These are phyloP conservation scores for Daphoenositta chrysoptera DNA, from an alignment of 2,113 vertebrate species.

Conservation along the genomic window DNA sequence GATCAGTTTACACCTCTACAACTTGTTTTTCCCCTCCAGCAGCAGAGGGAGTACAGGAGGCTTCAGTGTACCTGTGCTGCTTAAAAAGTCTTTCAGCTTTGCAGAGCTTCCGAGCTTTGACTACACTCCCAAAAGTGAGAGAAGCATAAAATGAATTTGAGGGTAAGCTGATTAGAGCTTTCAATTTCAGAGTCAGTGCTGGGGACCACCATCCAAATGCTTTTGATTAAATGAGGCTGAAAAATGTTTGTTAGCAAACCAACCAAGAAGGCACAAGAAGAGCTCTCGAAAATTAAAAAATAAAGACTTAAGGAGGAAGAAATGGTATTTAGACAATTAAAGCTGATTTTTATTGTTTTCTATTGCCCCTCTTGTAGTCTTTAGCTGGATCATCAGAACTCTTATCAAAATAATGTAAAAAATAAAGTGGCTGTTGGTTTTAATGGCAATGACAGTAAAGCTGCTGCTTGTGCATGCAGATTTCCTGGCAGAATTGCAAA, in stretches of 20 bases:
- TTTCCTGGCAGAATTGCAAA: not conserved
- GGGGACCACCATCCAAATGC: not conserved
- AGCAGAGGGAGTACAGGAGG: not conserved
- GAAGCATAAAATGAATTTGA: not conserved
- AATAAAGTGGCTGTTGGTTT: not conserved
- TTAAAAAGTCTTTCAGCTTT: not conserved
- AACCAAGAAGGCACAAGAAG: not conserved
- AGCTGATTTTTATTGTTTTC: not conserved
- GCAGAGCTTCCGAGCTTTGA: not conserved
- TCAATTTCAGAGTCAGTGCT: not conserved
- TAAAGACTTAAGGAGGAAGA: not conserved
- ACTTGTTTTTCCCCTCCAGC: not conserved
- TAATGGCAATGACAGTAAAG: not conserved
- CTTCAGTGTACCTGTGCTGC: not conserved
- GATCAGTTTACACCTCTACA: not conserved
- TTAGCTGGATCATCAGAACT: not conserved
- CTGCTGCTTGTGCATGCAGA: not conserved
- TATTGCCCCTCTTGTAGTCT: not conserved
- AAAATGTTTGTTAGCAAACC: not conserved
- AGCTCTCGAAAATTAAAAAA: not conserved
- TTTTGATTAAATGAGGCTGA: not conserved
- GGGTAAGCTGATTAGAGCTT: constrained; percentile 7
- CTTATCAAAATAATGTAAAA: not conserved
- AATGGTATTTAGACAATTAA: not conserved
- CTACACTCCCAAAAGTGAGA: not conserved